Conservation (phyloP, 2,113 vertebrate species). For the Canis aureus region DNA sequence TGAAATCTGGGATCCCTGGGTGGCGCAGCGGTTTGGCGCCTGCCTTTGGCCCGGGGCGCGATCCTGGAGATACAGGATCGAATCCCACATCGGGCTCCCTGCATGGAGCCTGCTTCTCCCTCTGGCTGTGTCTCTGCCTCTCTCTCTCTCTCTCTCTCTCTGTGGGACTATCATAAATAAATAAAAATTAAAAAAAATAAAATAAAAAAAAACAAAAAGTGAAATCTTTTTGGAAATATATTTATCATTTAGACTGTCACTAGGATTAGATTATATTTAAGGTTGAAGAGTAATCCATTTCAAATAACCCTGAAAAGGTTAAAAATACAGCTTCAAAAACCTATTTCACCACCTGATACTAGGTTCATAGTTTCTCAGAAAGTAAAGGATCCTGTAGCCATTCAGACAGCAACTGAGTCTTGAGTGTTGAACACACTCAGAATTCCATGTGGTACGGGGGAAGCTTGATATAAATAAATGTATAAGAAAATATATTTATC, state of each 20-base stretch:
- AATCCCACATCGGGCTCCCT: too few relatives aligned
- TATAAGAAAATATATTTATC: not conserved
- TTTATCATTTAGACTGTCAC: not conserved
- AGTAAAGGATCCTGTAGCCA: not conserved
- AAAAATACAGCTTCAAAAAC: not conserved
- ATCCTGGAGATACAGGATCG: too few relatives aligned
- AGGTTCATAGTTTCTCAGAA: not conserved
- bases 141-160: too few relatives aligned
- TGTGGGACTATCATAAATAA: too few relatives aligned
- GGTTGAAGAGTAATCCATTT: not conserved
- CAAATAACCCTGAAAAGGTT: not conserved
- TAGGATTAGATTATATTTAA: not conserved
- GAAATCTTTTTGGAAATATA: not conserved
- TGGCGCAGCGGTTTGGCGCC: too few relatives aligned
- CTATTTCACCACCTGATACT: not conserved
- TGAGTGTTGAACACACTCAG: not conserved
- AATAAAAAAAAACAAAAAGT: not conserved
- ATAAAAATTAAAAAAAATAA: too few relatives aligned
- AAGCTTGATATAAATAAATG: not conserved
- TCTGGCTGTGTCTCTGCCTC: too few relatives aligned
- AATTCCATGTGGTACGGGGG: not conserved
- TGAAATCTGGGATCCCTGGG: not conserved
- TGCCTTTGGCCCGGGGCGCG: too few relatives aligned
- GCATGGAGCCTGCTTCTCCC: too few relatives aligned
- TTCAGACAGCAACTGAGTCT: not conserved